Percentiles rank a stretch among this genome's conserved stretches.
phyloP scores from a whole-genome alignment of 2,113 vertebrate species.

The Tamias sibiricus region DNA sequence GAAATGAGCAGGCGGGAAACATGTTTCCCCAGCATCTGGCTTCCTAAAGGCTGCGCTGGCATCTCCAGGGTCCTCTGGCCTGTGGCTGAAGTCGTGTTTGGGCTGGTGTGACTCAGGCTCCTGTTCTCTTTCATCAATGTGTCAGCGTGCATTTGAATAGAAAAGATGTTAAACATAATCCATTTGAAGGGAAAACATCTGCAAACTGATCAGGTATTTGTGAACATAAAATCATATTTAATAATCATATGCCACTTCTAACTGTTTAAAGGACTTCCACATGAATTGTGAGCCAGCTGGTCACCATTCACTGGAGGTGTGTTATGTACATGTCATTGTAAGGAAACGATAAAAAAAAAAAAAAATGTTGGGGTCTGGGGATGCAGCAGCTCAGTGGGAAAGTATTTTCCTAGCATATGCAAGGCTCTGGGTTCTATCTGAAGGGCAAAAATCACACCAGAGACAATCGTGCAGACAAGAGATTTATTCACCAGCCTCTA shows the following conservation, averaged over 20 bases:
- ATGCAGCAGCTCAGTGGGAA: too few relatives aligned
- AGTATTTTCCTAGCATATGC: too few relatives aligned
- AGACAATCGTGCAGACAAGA: too few relatives aligned
- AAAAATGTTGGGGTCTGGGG: too few relatives aligned
- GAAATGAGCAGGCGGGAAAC: not conserved
- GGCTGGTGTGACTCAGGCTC: not conserved
- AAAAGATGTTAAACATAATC: not conserved
- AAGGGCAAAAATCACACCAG: too few relatives aligned
- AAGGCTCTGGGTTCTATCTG: not conserved
- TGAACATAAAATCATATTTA: not conserved
- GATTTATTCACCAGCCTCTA: too few relatives aligned
- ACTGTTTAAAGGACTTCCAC: not conserved
- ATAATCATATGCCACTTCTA: not conserved
- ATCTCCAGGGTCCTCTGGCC: not conserved
- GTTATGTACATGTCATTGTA: not conserved
- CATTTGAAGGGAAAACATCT: not conserved
- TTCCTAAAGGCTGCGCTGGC: not conserved
- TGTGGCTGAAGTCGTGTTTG: constrained; percentile 3
- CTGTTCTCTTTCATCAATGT: not conserved
- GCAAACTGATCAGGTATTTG: not conserved
- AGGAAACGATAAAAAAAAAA: not conserved
- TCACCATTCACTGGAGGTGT: not conserved
- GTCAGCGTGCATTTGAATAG: not conserved
- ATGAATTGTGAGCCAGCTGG: not conserved
- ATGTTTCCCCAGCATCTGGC: not conserved